Percentiles rank a stretch among this genome's conserved stretches.
phyloP scores from a whole-genome alignment of 2,888 invertebrate species.

The Phortica magna region DNA sequence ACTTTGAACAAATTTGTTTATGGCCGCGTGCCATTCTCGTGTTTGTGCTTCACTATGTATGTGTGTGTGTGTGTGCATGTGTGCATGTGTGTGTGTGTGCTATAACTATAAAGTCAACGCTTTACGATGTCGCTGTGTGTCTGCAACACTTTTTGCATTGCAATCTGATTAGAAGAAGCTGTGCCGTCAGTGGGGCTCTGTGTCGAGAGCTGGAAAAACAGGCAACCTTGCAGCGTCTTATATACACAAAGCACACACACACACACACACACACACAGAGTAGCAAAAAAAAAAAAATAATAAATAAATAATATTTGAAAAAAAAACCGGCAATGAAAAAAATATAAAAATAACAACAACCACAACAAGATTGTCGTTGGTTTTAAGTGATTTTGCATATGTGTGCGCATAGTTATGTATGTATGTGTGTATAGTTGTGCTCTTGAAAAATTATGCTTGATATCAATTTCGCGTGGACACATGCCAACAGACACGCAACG shows the following conservation, averaged over 20 bases:
- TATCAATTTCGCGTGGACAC: slow-evolving; percentile 72
- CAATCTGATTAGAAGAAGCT: background rate
- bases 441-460: slow-evolving; percentile 68
- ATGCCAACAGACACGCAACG: slow-evolving; percentile 71
- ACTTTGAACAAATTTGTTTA: background rate
- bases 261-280: background rate
- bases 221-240: slow-evolving; percentile 63
- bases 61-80: background rate
- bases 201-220: slow-evolving; percentile 62
- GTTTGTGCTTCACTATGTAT: background rate
- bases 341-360: too few species aligned
- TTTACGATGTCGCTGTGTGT: too few species aligned
- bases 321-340: too few species aligned
- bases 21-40: slow-evolving; percentile 22
- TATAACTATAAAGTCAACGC: too few species aligned
- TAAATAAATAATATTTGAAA: background rate
- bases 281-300: background rate
- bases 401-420: too few species aligned
- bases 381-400: too few species aligned
- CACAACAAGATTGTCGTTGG: too few species aligned
- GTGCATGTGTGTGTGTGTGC: background rate
- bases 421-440: slow-evolving; percentile 20
- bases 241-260: slow-evolving; percentile 39
- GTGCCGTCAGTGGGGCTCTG: slow-evolving; percentile 40
- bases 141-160: background rate